phyloP scores from a whole-genome alignment of 2,888 invertebrate species.

The Cyrtodaria siliqua region DNA sequence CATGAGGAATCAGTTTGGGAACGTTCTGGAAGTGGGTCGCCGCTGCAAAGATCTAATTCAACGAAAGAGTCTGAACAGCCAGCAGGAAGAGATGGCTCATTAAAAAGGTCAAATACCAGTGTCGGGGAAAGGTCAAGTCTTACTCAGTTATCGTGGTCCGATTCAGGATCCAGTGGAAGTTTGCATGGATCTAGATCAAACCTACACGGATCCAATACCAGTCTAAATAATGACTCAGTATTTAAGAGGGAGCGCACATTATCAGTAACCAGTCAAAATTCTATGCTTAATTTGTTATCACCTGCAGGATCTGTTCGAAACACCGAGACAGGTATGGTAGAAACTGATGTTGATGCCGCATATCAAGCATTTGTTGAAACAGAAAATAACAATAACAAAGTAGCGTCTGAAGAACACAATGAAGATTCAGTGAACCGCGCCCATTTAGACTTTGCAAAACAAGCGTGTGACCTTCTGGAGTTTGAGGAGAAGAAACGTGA shows the following conservation, averaged over 20 bases:
- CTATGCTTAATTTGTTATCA: constrained; percentile 48
- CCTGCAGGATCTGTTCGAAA: constrained; percentile 32
- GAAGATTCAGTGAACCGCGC: constrained; percentile 45
- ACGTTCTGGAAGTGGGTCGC: constrained; percentile 52
- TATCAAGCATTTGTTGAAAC: constrained; percentile 35
- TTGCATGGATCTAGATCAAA: constrained; percentile 47
- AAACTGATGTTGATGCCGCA: constrained; percentile 62
- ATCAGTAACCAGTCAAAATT: constrained; percentile 44
- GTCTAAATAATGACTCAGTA: constrained; percentile 5
- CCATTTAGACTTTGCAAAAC: constrained; percentile 60
- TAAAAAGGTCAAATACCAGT: constrained; percentile 52
- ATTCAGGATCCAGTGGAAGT: constrained; percentile 57
- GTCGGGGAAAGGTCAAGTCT: constrained; percentile 54
- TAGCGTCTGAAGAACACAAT: constrained; percentile 12
- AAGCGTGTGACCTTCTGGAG: constrained; percentile 52
- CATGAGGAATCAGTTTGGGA: constrained; percentile 60
- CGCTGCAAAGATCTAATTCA: constrained; percentile 51
- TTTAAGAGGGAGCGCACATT: constrained; percentile 27
- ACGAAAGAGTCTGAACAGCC: constrained; percentile 16
- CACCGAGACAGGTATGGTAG: constrained; percentile 42
- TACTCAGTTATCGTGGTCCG: constrained; percentile 57
- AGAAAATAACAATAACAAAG: constrained; percentile 7
- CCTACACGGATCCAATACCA: constrained; percentile 36
- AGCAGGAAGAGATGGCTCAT: constrained; percentile 23
- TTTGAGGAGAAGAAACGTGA: constrained; percentile 55